Conservation (phyloP, 2,888 invertebrate species). For the Lepidocyrtoides sp. region DNA sequence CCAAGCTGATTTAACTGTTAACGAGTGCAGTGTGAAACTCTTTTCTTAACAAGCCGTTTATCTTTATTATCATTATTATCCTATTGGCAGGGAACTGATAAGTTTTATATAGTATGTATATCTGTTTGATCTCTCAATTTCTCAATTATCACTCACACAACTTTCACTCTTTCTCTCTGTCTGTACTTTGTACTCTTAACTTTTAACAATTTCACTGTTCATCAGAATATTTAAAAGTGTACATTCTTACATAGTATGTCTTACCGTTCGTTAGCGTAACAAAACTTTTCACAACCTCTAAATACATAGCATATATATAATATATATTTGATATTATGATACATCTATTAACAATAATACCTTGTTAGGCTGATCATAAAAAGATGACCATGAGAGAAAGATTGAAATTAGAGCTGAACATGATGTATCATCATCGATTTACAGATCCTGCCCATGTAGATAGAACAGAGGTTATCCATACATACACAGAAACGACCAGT, state of each 20-base stretch:
- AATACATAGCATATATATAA: neutral
- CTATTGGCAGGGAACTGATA: neutral
- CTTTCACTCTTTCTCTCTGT: conserved; percentile 13
- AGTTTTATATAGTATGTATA: no score
- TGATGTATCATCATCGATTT: conserved; percentile 52
- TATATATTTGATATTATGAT: neutral
- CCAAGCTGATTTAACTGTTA: neutral
- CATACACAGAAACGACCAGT: conserved; percentile 66
- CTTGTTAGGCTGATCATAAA: conserved; percentile 4
- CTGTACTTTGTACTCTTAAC: neutral
- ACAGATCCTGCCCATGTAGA: conserved; percentile 78
- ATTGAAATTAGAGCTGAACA: conserved; percentile 19
- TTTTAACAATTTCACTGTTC: neutral
- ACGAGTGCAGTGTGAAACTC: conserved; percentile 18
- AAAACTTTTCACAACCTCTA: conserved; percentile 24
- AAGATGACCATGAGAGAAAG: neutral
- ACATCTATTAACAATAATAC: neutral
- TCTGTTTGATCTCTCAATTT: neutral
- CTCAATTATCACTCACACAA: neutral
- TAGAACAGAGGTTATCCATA: conserved; percentile 79
- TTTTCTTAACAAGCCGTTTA: neutral
- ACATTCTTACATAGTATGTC: neutral
- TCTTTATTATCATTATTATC: neutral
- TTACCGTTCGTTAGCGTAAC: conserved; percentile 16
- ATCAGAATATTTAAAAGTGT: no score